These are phyloP conservation scores for Nesidiocoris tenuis DNA, from an alignment of 2,888 invertebrate species.

Conservation along the genomic window DNA sequence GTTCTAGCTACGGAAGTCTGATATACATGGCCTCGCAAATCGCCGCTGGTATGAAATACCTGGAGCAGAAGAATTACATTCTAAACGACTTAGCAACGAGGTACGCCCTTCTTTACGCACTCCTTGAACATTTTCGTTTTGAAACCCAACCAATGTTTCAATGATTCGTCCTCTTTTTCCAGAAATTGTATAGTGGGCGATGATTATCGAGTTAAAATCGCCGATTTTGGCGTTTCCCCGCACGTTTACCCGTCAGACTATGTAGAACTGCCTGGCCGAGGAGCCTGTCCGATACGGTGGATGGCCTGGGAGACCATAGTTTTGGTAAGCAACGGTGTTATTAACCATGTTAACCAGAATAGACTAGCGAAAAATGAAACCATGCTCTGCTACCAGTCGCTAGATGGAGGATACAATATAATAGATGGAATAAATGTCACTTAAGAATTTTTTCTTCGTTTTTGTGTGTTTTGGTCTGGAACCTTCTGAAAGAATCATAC, in stretches of 20 bases:
- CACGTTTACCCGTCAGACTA: constrained; percentile 74
- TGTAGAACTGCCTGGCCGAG: constrained; percentile 70
- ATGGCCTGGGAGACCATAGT: constrained; percentile 85
- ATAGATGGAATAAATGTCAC: too few relatives aligned
- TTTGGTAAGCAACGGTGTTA: constrained; percentile 60
- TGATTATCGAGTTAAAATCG: constrained; percentile 70
- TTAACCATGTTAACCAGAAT: too few relatives aligned
- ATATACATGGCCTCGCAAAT: constrained; percentile 85
- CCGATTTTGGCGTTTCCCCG: constrained; percentile 72
- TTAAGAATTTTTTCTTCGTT: too few relatives aligned
- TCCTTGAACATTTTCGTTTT: neutral
- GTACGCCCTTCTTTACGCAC: constrained; percentile 57
- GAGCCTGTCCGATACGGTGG: constrained; percentile 77
- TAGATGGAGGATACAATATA: too few relatives aligned
- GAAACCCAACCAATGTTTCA: neutral
- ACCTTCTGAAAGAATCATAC: too few relatives aligned
- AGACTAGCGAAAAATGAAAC: too few relatives aligned
- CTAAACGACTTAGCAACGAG: constrained; percentile 83
- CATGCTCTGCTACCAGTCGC: too few relatives aligned
- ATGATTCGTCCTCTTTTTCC: neutral
- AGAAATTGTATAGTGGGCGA: constrained; percentile 82
- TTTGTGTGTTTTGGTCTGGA: too few relatives aligned
- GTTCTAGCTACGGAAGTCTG: constrained; percentile 73
- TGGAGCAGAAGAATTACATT: constrained; percentile 80
- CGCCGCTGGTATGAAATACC: constrained; percentile 86